Conservation (phyloP, 2,113 vertebrate genomes). For the Corythornis madagascariensis region DNA sequence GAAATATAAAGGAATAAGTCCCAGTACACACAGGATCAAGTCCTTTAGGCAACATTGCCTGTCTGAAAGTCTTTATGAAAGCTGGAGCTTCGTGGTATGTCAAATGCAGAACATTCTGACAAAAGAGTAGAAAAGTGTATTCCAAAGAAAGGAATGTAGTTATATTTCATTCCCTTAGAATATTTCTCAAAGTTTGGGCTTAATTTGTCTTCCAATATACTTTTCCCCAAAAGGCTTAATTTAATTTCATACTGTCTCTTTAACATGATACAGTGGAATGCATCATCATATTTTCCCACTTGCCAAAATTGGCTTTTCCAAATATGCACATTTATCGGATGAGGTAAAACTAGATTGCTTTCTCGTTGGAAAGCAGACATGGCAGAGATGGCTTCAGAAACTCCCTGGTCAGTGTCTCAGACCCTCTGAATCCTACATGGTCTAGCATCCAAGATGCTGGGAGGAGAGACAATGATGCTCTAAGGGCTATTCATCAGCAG, state of each 20-base stretch:
- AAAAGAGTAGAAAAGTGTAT: slow-evolving; percentile 25
- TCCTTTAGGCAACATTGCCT: background rate
- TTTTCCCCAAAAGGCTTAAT: slow-evolving; percentile 15
- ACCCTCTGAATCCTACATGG: background rate
- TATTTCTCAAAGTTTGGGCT: slow-evolving; percentile 17
- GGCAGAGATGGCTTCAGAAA: background rate
- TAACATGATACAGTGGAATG: slow-evolving; percentile 28
- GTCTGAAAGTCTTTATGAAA: slow-evolving; percentile 18
- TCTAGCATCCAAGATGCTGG: background rate
- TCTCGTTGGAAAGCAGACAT: background rate
- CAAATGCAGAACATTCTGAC: slow-evolving; percentile 29
- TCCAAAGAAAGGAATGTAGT: slow-evolving; percentile 42
- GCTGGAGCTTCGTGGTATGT: background rate
- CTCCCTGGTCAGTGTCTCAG: background rate
- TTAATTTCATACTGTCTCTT: slow-evolving; percentile 42
- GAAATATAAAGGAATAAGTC: background rate
- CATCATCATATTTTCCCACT: background rate
- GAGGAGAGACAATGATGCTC: background rate
- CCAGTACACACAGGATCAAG: background rate
- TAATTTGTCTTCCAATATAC: slow-evolving; percentile 11
- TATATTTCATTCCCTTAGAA: slow-evolving; percentile 42
- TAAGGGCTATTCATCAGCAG: background rate
- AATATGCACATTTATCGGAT: background rate
- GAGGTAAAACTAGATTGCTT: background rate
- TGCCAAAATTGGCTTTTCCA: slow-evolving; percentile 12